These are phyloP conservation scores for Cathartes aura DNA, from an alignment of 2,113 vertebrate genomes.

Conservation along the genomic window DNA sequence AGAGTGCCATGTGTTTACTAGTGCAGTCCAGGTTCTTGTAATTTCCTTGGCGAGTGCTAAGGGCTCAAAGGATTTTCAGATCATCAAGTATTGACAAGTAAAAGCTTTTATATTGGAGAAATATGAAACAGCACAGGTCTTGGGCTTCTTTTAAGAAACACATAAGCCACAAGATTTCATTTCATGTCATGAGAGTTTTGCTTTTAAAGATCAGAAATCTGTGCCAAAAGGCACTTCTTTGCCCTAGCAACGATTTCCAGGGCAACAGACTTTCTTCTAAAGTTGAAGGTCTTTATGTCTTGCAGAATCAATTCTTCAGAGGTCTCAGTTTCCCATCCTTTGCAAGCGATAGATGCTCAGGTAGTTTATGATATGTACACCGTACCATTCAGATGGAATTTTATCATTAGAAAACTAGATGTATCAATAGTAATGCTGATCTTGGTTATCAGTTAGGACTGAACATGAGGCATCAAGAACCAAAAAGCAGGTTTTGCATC, in stretches of 20 bases:
- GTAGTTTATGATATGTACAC: background rate
- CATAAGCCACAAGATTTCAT: constrained; percentile 31
- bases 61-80: constrained; percentile 55
- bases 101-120: constrained; percentile 48
- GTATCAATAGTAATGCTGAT: background rate
- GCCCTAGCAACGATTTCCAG: constrained; percentile 39
- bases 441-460: background rate
- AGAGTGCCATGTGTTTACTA: accelerated
- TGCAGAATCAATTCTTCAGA: constrained; percentile 11
- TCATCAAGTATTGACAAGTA: constrained; percentile 48
- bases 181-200: constrained; percentile 40
- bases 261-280: constrained; percentile 38
- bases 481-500: background rate
- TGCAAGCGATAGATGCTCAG: background rate
- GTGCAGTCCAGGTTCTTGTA: background rate
- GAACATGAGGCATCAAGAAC: background rate
- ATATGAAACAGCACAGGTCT: constrained; percentile 33
- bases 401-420: background rate
- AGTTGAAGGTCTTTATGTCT: constrained; percentile 13
- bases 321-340: background rate
- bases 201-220: constrained; percentile 53
- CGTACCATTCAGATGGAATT: background rate
- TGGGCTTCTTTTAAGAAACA: constrained; percentile 53
- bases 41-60: background rate
- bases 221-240: constrained; percentile 31